phyloP scores from a whole-genome alignment of 2,888 invertebrate genomes.

The Andrena haemorrhoa region DNA sequence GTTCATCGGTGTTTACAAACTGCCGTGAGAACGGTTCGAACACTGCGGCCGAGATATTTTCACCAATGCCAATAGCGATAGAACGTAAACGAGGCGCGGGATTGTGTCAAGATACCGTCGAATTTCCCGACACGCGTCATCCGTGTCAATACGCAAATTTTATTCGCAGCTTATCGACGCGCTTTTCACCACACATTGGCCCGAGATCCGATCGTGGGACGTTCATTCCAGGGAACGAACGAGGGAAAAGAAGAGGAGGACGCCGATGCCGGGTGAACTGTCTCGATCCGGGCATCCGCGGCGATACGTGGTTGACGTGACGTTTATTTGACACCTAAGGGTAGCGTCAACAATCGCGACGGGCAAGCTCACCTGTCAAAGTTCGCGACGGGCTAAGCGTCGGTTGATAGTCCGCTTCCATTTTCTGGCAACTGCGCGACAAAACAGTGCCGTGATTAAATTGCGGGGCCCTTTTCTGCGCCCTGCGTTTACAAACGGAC shows the following conservation, averaged over 20 bases:
- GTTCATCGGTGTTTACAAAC: conserved; percentile 48
- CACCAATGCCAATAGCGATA: neutral
- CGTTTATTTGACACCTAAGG: conserved; percentile 66
- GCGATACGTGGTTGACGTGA: conserved; percentile 49
- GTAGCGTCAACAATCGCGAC: conserved; percentile 64
- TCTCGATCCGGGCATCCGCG: conserved; percentile 13
- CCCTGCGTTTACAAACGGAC: conserved; percentile 53
- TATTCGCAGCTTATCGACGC: conserved; percentile 43
- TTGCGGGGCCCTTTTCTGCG: conserved; percentile 12
- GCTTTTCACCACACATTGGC: conserved; percentile 16
- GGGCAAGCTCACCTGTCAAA: conserved; percentile 81
- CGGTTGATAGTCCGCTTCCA: conserved; percentile 84
- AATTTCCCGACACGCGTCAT: conserved; percentile 39
- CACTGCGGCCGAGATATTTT: conserved; percentile 2
- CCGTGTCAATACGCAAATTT: conserved; percentile 41
- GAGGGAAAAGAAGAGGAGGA: neutral
- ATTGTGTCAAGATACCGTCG: conserved; percentile 7
- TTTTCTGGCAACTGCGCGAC: conserved; percentile 66
- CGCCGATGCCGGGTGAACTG: conserved; percentile 35
- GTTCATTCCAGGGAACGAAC: conserved; percentile 35
- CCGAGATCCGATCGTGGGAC: conserved; percentile 33
- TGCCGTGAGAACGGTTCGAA: neutral
- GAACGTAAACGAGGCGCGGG: neutral
- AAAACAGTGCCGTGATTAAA: conserved; percentile 41
- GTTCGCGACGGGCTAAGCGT: conserved; percentile 83